Evolutionary conservation across 1,140 invertebrate species (phyloP), one percentile per base, ranked within the genome.

Genomic region (Ectropis grisescens): DNA sequence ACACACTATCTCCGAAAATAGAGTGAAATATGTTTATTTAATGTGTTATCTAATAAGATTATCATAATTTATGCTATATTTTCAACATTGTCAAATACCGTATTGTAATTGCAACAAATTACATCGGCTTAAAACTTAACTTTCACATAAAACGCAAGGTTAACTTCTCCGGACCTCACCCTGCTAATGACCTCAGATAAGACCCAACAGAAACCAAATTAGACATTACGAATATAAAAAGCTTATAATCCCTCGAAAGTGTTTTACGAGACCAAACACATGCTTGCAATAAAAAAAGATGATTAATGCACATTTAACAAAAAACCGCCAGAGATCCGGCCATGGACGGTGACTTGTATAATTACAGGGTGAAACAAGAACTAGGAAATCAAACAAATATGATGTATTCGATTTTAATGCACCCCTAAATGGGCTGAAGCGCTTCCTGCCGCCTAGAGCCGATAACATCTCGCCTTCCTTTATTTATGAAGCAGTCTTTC

Each of bases 311-410:
- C 62, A 64, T n/a, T 62, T 46, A 39, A 67, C 51, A 68, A 78
- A 75, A 57, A 74, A 68, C 47, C 30, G 47, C 41, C 54, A 57
- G 42, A 67, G 68, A 80, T 75, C 59, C 52, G 58, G 64, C 61
- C 58, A 64, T 50, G 68, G 60, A 51, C 72, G 76, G 72, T 74
- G 61, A 70, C 67, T 81, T 67, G 61, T 72, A 78, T 81, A 81
- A 81, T 81, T 75, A 81, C 67, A 75, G 74, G 71, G 69, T 72
- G 61, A 70, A 78, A 78, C 61, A 65, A 54, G 62, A 75, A 72
- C 72, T 78, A 75, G 71, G 72, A 81, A 81, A 81, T 81, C 76
- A 81, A 81, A 81, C 76, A 81, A 81, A 81, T 78, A 78, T 81
- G 76, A 81, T 81, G 76, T 81, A 81, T 81, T 70, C 65, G 71